Evolutionary conservation across 2,797 vertebrate genomes (phyloP).

Genomic region (Limosa lapponica): DNA sequence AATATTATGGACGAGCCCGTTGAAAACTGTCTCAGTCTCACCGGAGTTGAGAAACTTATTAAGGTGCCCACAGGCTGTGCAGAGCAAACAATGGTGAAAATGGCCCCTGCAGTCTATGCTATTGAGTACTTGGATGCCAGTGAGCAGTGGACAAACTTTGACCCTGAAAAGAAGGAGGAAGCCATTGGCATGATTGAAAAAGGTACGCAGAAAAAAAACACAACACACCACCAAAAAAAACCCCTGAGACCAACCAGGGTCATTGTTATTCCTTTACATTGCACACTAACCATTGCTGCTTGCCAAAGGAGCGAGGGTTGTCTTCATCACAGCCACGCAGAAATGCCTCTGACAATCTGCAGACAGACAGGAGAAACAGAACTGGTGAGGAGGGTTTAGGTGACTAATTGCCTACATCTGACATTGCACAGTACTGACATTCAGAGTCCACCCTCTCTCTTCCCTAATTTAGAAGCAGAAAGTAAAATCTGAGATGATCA

Average conservation of each 20-base stretch:
- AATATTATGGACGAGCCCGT: constrained; percentile 64
- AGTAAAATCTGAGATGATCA: not conserved
- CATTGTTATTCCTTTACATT: fast-evolving
- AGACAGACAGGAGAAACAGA: not conserved
- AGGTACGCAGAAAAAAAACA: constrained; percentile 32
- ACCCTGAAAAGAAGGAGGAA: constrained; percentile 55
- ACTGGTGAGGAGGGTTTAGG: not conserved
- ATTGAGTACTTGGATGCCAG: constrained; percentile 76
- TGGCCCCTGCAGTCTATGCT: constrained; percentile 77
- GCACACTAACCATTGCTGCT: not conserved
- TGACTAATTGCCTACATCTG: not conserved
- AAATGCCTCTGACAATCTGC: not conserved
- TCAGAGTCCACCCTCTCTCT: not conserved
- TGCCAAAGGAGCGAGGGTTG: not conserved
- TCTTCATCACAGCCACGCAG: not conserved
- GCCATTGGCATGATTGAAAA: constrained; percentile 69
- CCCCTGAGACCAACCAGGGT: fast-evolving
- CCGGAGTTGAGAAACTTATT: constrained; percentile 74
- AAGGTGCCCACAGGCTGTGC: constrained; percentile 76
- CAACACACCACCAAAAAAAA: not conserved
- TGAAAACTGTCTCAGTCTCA: constrained; percentile 73
- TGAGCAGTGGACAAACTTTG: constrained; percentile 69
- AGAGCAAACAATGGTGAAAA: constrained; percentile 78
- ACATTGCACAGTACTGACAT: not conserved
- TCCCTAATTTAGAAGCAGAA: not conserved